Conservation (phyloP, 2,797 vertebrate genomes). For the Darevskia nairensis region DNA sequence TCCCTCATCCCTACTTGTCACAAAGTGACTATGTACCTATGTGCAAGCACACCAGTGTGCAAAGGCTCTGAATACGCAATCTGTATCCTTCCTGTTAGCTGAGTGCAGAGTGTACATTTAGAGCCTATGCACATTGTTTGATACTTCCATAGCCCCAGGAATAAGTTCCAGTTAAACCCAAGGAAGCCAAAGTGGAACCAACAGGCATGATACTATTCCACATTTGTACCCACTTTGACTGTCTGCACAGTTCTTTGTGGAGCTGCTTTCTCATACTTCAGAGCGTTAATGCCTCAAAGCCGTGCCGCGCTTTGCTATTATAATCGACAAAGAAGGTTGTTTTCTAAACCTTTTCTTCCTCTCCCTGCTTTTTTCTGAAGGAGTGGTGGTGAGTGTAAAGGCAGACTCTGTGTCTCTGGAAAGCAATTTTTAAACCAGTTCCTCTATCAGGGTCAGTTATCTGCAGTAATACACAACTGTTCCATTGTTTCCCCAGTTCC, state of each 20-base stretch:
- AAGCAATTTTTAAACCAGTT: neutral
- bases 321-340: neutral
- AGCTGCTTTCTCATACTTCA: neutral
- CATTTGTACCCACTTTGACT: no score
- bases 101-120: neutral
- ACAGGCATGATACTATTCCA: no score
- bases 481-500: neutral
- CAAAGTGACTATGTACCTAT: no score
- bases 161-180: neutral
- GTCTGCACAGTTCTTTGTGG: no score
- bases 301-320: neutral
- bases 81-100: no score
- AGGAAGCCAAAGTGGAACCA: neutral
- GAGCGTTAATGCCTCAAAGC: neutral
- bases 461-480: neutral
- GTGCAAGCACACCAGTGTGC: no score
- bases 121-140: neutral
- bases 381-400: constrained; percentile 5
- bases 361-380: neutral
- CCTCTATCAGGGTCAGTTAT: neutral
- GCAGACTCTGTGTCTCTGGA: neutral
- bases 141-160: neutral
- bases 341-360: constrained; percentile 21
- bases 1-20: no score
- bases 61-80: neutral